These are phyloP conservation scores for Pteropus alecto DNA, from an alignment of 2,113 vertebrate species.

Conservation along the genomic window DNA sequence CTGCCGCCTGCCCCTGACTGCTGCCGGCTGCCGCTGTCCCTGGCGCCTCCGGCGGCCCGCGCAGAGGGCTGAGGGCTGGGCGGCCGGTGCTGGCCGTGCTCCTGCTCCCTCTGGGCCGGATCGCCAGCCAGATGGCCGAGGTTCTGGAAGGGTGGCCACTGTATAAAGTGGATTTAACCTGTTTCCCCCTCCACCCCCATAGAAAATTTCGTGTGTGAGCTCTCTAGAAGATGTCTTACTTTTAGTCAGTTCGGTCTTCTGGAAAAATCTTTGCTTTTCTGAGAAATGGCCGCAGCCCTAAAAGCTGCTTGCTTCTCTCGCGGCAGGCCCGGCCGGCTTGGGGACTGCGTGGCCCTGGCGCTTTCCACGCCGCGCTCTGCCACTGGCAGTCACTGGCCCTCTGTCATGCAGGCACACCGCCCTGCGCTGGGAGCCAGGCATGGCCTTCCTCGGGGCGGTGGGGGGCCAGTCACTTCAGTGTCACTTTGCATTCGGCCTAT, in stretches of 20 bases:
- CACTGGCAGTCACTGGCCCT: neutral
- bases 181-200: too few species aligned
- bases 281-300: neutral
- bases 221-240: neutral
- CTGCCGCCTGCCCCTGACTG: too few species aligned
- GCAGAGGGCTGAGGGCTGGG: too few species aligned
- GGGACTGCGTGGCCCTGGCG: too few species aligned
- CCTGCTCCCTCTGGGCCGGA: too few species aligned
- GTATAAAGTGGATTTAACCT: neutral
- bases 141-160: neutral
- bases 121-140: too few species aligned
- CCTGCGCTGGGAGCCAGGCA: neutral
- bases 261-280: neutral
- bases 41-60: too few species aligned
- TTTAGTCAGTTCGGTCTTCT: neutral
- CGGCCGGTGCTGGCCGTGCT: too few species aligned
- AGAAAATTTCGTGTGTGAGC: neutral
- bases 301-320: neutral
- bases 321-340: neutral
- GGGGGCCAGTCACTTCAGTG: neutral
- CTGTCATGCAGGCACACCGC: neutral
- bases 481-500: neutral
- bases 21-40: too few species aligned
- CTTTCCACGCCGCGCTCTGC: rapidly evolving
- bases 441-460: too few species aligned